Conservation (phyloP, 2,797 vertebrate genomes). For the Chelidonichthys spinosus region DNA sequence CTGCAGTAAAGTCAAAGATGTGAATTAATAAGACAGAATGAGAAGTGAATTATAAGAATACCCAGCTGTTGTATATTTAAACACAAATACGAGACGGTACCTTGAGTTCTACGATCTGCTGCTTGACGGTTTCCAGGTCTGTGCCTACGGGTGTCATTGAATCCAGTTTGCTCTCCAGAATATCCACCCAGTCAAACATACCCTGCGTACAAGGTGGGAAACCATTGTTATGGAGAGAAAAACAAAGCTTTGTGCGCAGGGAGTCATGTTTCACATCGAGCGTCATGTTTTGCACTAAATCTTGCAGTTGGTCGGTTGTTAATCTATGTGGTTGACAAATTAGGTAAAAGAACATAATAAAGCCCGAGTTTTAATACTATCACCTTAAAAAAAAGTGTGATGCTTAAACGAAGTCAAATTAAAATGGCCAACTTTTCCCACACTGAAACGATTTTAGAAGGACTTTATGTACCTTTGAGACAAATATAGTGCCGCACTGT, state of each 20-base stretch:
- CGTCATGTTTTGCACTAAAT: slow-evolving; percentile 26
- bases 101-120: slow-evolving; percentile 97
- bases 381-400: too few species aligned
- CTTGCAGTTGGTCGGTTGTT: slow-evolving; percentile 7
- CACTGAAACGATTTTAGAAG: slow-evolving; percentile 12
- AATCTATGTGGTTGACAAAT: slow-evolving; percentile 22
- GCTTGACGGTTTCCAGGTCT: slow-evolving; percentile 97
- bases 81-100: slow-evolving; percentile 77
- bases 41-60: neutral
- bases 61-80: neutral
- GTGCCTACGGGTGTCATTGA: slow-evolving; percentile 96
- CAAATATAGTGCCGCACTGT: slow-evolving; percentile 37
- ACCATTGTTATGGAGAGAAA: slow-evolving; percentile 64
- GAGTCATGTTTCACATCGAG: slow-evolving; percentile 61
- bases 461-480: slow-evolving; percentile 24
- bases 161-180: slow-evolving; percentile 93
- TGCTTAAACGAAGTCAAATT: slow-evolving; percentile 5
- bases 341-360: slow-evolving; percentile 1
- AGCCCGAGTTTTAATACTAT: too few species aligned
- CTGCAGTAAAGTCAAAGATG: slow-evolving; percentile 9
- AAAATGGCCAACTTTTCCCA: slow-evolving; percentile 16
- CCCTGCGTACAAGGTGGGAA: slow-evolving; percentile 83
- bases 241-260: slow-evolving; percentile 47
- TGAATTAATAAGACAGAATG: neutral
- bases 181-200: slow-evolving; percentile 98